Evolutionary conservation across 1,140 invertebrate genomes (phyloP).

Genomic region (Dermatophagoides farinae): DNA sequence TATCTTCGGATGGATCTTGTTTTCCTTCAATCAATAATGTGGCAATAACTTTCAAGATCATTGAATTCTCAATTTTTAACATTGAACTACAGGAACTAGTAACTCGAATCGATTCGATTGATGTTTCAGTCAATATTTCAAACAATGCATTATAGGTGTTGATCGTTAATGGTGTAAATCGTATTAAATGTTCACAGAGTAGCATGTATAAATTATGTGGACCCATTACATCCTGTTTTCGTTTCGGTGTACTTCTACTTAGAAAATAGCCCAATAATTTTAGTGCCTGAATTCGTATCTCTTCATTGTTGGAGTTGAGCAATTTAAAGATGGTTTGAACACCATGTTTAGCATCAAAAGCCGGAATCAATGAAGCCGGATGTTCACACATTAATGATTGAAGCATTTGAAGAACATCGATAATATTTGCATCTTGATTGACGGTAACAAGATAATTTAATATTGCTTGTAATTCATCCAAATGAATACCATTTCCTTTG

Average conservation of each 20-base stretch:
- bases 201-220: constrained; percentile 93
- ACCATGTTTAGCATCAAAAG: constrained; percentile 91
- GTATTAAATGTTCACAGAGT: constrained; percentile 66
- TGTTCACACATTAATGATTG: constrained; percentile 94
- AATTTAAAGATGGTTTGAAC: constrained; percentile 91
- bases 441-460: constrained; percentile 93
- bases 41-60: constrained; percentile 94
- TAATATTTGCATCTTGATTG: constrained; percentile 92
- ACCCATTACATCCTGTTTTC: constrained; percentile 96
- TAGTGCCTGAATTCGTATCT: constrained; percentile 79
- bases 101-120: neutral
- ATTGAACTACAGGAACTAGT: neutral
- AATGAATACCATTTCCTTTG: constrained; percentile 87
- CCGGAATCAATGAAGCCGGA: constrained; percentile 92
- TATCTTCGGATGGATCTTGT: constrained; percentile 2
- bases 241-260: constrained; percentile 38
- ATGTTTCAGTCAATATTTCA: constrained; percentile 33
- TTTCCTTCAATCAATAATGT: constrained; percentile 33
- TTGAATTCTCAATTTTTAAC: constrained; percentile 30
- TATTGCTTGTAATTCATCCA: constrained; percentile 88
- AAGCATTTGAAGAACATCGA: constrained; percentile 89
- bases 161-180: constrained; percentile 12
- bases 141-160: constrained; percentile 92
- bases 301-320: constrained; percentile 75
- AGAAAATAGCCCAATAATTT: constrained; percentile 59